phyloP scores from a whole-genome alignment of 2,113 vertebrate species.

The Alexandromys fortis region DNA sequence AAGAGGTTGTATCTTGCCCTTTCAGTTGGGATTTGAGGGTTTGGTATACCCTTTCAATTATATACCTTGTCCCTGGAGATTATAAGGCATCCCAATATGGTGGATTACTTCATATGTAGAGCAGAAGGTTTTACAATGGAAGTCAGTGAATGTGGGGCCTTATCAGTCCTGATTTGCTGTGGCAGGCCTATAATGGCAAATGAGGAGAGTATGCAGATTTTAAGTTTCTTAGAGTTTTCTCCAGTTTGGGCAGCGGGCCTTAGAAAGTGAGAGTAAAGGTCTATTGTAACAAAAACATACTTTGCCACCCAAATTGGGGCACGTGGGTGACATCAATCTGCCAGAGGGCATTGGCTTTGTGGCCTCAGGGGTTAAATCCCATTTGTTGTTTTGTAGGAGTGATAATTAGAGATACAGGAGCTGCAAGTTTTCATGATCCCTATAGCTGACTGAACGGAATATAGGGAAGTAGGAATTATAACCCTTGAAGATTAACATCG shows the following conservation, averaged over 20 bases:
- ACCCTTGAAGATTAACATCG: background rate
- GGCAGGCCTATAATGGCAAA: background rate
- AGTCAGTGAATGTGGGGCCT: background rate
- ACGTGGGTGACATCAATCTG: background rate
- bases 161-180: background rate
- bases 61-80: background rate
- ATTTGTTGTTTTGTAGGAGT: background rate
- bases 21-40: background rate
- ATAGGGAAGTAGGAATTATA: background rate
- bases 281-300: background rate
- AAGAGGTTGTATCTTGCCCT: background rate
- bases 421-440: background rate
- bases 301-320: background rate
- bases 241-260: background rate
- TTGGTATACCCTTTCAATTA: background rate
- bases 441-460: background rate
- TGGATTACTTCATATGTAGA: background rate
- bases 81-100: background rate
- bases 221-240: background rate
- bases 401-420: background rate
- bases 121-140: background rate
- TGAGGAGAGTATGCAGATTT: background rate
- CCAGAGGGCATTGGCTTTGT: background rate
- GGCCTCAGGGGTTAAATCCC: background rate
- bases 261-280: background rate